Percentiles rank a stretch among this genome's conserved stretches.
Evolutionary conservation across 2,888 invertebrate genomes (phyloP).

Genomic region (Sinotaia quadrata): DNA sequence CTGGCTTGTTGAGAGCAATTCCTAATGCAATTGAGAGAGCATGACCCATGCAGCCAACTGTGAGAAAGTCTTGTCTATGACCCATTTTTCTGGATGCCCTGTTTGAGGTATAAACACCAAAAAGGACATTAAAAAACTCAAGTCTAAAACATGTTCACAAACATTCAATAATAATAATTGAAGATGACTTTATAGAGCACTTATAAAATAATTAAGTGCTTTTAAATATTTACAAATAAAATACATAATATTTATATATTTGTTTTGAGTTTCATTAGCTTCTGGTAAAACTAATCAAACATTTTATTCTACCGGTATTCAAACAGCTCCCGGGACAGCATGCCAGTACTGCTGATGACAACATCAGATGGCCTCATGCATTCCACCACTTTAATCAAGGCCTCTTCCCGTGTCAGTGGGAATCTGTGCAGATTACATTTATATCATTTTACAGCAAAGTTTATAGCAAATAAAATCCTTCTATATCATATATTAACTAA

Average conservation of each 20-base stretch:
- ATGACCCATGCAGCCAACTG: slow-evolving; percentile 74
- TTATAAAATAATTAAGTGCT: no score
- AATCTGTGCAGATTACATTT: no score
- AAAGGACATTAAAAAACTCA: no score
- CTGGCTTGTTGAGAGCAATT: slow-evolving; percentile 70
- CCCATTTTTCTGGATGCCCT: slow-evolving; percentile 67
- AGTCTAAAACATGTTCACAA: no score
- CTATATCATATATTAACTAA: no score
- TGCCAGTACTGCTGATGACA: slow-evolving; percentile 73
- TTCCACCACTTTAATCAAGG: slow-evolving; percentile 66
- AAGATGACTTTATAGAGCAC: no score
- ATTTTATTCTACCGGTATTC: slow-evolving; percentile 66
- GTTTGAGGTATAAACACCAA: slow-evolving; percentile 6
- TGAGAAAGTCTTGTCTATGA: slow-evolving; percentile 73
- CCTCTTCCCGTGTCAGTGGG: slow-evolving; percentile 69
- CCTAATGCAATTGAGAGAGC: slow-evolving; percentile 72
- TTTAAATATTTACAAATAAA: no score
- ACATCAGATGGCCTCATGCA: slow-evolving; percentile 68
- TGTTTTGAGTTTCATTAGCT: no score
- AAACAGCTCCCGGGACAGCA: slow-evolving; percentile 73
- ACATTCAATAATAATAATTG: no score
- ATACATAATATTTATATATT: no score
- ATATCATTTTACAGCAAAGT: no score
- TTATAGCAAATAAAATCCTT: no score
- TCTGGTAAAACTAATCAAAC: not conserved